Evolutionary conservation across 2,113 vertebrate genomes (phyloP).

Genomic region (Neodon shergylaensis): DNA sequence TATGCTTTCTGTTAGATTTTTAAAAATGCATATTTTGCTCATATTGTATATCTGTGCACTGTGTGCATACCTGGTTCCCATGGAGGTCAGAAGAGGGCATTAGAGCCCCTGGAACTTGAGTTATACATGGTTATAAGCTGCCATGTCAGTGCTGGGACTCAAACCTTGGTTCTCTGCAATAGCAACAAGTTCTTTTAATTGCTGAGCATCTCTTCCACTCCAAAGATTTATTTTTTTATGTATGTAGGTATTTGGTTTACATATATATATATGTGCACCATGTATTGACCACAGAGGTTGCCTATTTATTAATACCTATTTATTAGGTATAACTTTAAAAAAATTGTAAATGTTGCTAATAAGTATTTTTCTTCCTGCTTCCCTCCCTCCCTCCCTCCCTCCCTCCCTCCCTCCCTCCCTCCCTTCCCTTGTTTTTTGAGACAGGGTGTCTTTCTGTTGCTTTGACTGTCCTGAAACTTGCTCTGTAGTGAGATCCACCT

Average conservation of each 20-base stretch:
- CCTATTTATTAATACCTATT: neutral
- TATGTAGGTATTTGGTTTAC: neutral
- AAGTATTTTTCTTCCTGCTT: neutral
- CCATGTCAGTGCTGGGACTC: neutral
- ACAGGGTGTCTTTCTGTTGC: neutral
- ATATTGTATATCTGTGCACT: neutral
- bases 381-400: too few relatives aligned
- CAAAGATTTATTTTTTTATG: neutral
- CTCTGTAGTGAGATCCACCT: neutral
- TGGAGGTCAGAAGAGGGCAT: neutral
- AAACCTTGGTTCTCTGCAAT: neutral
- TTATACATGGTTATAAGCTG: neutral
- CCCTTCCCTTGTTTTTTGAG: too few relatives aligned
- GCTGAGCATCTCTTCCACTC: neutral
- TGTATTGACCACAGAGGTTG: neutral
- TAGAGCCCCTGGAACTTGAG: neutral
- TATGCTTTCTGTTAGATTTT: neutral
- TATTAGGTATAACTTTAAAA: conserved; percentile 21
- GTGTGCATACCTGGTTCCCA: neutral
- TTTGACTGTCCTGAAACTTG: neutral
- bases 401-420: too few relatives aligned
- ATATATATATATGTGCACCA: neutral
- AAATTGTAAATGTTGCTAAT: neutral
- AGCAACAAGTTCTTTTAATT: neutral
- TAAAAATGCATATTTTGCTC: neutral